Conservation (phyloP, 1,140 invertebrate genomes). For the Drosophila sp. region DNA sequence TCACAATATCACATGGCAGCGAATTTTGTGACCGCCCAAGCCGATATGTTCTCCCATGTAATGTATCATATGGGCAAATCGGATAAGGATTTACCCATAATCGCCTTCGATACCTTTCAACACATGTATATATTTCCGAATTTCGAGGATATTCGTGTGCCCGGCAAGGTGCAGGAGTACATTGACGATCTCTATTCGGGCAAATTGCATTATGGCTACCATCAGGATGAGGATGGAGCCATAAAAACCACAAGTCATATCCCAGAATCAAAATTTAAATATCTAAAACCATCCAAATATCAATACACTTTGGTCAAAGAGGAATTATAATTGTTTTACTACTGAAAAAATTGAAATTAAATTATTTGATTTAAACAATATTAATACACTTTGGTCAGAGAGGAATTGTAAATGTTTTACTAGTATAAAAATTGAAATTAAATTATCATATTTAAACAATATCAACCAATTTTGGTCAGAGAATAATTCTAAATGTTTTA, state of each 20-base stretch:
- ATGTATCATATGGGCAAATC: slow-evolving; percentile 44
- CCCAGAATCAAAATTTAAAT: slow-evolving; percentile 55
- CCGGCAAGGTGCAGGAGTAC: slow-evolving; percentile 45
- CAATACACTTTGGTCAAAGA: slow-evolving; percentile 54
- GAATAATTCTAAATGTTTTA: slow-evolving; percentile 10
- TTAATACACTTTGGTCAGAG: too few relatives aligned
- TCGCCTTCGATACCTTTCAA: slow-evolving; percentile 50
- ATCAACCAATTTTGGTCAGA: slow-evolving; percentile 34
- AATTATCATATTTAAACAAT: too few relatives aligned
- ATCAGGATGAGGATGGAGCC: background rate
- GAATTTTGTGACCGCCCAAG: slow-evolving; percentile 48
- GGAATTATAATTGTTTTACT: slow-evolving; percentile 36
- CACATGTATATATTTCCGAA: slow-evolving; percentile 55
- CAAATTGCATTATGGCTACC: slow-evolving; percentile 30
- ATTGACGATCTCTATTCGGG: slow-evolving; percentile 26
- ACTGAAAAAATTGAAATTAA: background rate
- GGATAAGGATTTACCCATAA: slow-evolving; percentile 41
- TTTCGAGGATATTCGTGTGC: slow-evolving; percentile 43
- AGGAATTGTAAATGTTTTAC: slow-evolving; percentile 37
- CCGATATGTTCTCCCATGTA: slow-evolving; percentile 28
- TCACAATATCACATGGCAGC: slow-evolving; percentile 23
- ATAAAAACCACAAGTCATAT: background rate
- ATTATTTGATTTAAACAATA: too few relatives aligned
- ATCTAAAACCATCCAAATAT: slow-evolving; percentile 46
- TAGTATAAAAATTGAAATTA: background rate